A percentile compares a stretch with the other conserved stretches of the same genome.
These are phyloP conservation scores for Cepphus grylle DNA, from an alignment of 2,113 vertebrate genomes.

Conservation along the genomic window DNA sequence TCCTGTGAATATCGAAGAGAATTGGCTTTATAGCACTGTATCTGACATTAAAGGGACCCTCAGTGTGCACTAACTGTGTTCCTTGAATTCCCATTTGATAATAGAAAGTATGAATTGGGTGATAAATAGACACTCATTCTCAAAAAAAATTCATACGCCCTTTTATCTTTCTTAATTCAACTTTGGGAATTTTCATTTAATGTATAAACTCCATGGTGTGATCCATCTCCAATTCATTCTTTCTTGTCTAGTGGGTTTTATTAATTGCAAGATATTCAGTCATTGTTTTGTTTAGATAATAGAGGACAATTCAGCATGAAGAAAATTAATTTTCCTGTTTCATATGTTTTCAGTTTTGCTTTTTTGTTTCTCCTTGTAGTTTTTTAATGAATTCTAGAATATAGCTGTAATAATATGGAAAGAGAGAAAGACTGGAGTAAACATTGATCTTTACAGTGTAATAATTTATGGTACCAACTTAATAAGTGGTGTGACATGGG, in stretches of 20 bases:
- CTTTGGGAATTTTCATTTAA: not conserved
- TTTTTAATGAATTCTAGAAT: not conserved
- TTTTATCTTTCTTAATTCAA: not conserved
- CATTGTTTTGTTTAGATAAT: not conserved
- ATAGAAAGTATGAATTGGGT: not conserved
- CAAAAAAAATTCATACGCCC: not conserved
- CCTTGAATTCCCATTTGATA: not conserved
- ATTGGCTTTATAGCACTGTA: rapidly evolving
- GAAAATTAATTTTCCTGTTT: constrained; percentile 8
- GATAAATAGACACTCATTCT: not conserved
- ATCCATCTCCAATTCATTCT: not conserved
- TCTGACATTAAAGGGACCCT: not conserved
- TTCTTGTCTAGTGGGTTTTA: not conserved
- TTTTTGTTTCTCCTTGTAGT: not conserved
- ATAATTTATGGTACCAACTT: constrained; percentile 23
- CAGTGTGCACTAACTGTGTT: rapidly evolving
- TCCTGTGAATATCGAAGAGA: not conserved
- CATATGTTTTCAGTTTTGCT: not conserved
- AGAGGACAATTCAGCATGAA: not conserved
- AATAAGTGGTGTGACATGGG: not conserved
- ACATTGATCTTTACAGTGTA: constrained; percentile 10
- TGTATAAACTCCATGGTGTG: not conserved
- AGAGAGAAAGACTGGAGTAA: not conserved
- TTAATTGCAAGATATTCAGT: not conserved
- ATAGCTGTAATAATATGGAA: not conserved